A percentile compares a stretch with the other conserved stretches of the same genome.
Conservation (phyloP, 1,140 invertebrate species). For the Calycopis cecrops region DNA sequence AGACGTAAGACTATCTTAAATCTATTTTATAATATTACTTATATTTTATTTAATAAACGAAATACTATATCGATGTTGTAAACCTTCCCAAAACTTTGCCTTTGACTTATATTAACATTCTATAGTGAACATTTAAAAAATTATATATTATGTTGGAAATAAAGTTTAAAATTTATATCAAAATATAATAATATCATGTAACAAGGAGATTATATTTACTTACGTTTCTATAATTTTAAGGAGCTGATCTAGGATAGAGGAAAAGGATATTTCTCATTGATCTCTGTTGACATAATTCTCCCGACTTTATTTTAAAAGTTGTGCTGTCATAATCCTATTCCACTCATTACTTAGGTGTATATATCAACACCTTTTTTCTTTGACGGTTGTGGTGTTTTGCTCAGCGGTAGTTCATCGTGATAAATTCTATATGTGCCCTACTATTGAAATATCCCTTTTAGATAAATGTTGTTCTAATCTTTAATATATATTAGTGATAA, state of each 20-base stretch:
- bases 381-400: slow-evolving; percentile 54
- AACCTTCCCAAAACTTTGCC: slow-evolving; percentile 44
- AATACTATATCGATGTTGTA: slow-evolving; percentile 41
- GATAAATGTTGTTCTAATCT: slow-evolving; percentile 19
- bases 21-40: slow-evolving; percentile 21
- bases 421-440: slow-evolving; percentile 26
- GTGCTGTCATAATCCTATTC: neutral
- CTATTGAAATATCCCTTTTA: slow-evolving; percentile 16
- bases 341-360: neutral
- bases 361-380: slow-evolving; percentile 26
- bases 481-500: slow-evolving; percentile 27
- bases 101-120: slow-evolving; percentile 35
- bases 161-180: too few species aligned
- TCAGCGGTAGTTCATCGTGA: slow-evolving; percentile 40
- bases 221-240: neutral
- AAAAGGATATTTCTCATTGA: neutral
- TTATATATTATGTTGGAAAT: slow-evolving; percentile 7
- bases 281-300: neutral
- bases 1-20: slow-evolving; percentile 24
- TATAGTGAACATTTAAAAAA: slow-evolving; percentile 26
- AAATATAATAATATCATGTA: too few species aligned
- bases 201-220: too few species aligned
- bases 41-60: slow-evolving; percentile 19
- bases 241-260: neutral
- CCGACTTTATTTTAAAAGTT: neutral